A percentile compares a stretch with the other conserved stretches of the same genome.
Evolutionary conservation across 2,888 invertebrate species (phyloP).

Genomic region (Ectemnius continuus): DNA sequence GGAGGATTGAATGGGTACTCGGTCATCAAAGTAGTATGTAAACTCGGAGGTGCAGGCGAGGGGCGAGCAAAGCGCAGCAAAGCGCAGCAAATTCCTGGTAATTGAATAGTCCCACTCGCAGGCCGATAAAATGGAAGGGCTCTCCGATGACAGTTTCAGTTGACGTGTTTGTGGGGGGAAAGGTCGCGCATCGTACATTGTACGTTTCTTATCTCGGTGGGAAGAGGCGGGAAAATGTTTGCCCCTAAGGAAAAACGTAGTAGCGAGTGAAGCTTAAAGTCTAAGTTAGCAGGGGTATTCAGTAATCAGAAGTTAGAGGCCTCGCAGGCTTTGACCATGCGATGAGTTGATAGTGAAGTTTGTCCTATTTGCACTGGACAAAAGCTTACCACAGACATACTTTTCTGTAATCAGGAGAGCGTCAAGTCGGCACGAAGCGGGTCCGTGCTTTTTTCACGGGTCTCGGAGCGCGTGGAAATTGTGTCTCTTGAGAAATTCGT

Average conservation of each 20-base stretch:
- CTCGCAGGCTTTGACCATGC: not conserved
- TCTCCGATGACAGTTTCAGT: not conserved
- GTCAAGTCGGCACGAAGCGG: no score
- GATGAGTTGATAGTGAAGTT: not conserved
- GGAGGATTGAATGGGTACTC: slow-evolving; percentile 19
- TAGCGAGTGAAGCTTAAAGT: not conserved
- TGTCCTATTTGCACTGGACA: no score
- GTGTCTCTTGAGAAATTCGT: not conserved
- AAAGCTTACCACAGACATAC: not conserved
- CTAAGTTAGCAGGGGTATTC: not conserved
- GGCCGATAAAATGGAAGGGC: slow-evolving; percentile 12
- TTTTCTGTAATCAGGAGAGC: not conserved
- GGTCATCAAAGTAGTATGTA: slow-evolving; percentile 35
- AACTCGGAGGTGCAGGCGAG: slow-evolving; percentile 23
- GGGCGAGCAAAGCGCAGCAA: no score
- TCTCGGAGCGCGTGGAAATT: no score
- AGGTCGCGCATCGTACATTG: not conserved
- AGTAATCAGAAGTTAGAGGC: not conserved
- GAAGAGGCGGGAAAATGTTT: no score
- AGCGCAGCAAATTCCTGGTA: slow-evolving; percentile 38
- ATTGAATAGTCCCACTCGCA: slow-evolving; percentile 27
- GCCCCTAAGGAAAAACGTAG: not conserved
- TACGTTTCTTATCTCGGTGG: not conserved
- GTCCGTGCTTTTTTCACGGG: no score
- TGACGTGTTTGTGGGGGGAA: not conserved